These are phyloP conservation scores for Trichonephila clavata DNA, from an alignment of 1,140 invertebrate genomes.

Conservation along the genomic window DNA sequence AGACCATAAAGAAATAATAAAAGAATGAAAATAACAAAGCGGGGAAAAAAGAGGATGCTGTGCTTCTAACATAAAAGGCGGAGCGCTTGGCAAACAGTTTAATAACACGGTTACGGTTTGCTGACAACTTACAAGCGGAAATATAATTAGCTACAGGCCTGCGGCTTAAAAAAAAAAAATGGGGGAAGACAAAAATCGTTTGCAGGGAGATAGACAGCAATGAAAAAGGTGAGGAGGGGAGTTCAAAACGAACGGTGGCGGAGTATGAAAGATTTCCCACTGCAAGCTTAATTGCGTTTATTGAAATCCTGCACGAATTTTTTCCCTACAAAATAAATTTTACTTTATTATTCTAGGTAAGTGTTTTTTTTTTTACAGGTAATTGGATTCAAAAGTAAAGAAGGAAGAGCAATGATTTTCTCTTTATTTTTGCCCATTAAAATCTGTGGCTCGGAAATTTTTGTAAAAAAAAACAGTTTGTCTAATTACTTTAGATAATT, in stretches of 20 bases:
- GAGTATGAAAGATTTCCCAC: constrained; percentile 38
- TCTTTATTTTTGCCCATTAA: background rate
- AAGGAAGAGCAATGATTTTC: background rate
- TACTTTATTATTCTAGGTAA: constrained; percentile 18
- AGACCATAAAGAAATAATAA: constrained; percentile 46
- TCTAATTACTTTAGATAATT: too few relatives aligned
- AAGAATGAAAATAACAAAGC: constrained; percentile 31
- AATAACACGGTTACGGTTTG: constrained; percentile 75
- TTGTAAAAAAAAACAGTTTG: too few relatives aligned
- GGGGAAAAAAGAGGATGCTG: constrained; percentile 24
- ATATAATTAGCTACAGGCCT: constrained; percentile 71
- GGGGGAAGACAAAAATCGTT: constrained; percentile 43
- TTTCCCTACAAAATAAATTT: constrained; percentile 2
- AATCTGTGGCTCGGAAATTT: too few relatives aligned
- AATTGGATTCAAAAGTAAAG: constrained; percentile 4
- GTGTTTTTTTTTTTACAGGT: background rate
- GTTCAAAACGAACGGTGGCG: background rate
- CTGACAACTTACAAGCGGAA: constrained; percentile 72
- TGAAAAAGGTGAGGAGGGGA: background rate
- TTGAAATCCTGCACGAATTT: constrained; percentile 20
- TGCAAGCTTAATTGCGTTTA: constrained; percentile 55
- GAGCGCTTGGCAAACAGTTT: constrained; percentile 72
- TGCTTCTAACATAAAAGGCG: constrained; percentile 58
- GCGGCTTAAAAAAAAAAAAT: constrained; percentile 35
- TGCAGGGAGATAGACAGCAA: constrained; percentile 16